Conservation (phyloP, 2,888 invertebrate species). For the Callyntrura guangdongensis region DNA sequence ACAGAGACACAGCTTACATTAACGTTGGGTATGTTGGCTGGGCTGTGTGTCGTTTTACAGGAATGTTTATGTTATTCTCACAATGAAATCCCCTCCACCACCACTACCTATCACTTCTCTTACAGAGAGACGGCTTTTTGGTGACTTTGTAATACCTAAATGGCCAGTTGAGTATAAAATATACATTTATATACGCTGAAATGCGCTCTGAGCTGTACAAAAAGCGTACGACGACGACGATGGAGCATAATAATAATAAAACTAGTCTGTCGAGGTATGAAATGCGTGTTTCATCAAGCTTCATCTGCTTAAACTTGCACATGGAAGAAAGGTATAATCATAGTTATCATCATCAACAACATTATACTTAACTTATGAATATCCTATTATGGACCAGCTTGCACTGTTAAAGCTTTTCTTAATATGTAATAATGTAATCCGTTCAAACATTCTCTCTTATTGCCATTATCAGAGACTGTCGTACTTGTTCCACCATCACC, state of each 20-base stretch:
- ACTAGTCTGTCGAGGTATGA: slow-evolving; percentile 32
- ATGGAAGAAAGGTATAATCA: slow-evolving; percentile 59
- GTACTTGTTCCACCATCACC: slow-evolving; percentile 20
- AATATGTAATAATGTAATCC: slow-evolving; percentile 53
- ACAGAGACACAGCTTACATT: slow-evolving; percentile 15
- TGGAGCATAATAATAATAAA: slow-evolving; percentile 39
- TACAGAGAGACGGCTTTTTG: no score
- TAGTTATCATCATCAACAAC: slow-evolving; percentile 38
- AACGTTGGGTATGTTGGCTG: neutral
- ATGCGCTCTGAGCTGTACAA: no score
- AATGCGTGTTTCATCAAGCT: slow-evolving; percentile 59
- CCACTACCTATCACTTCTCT: no score
- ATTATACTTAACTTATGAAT: slow-evolving; percentile 72
- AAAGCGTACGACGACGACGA: no score
- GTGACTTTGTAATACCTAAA: no score
- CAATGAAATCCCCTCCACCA: slow-evolving; percentile 9
- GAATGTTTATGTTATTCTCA: slow-evolving; percentile 19
- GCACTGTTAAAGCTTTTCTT: slow-evolving; percentile 51
- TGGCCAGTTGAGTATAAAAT: no score
- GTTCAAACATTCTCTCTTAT: slow-evolving; percentile 16
- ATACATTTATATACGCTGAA: no score
- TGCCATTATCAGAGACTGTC: no score
- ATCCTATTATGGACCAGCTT: slow-evolving; percentile 68
- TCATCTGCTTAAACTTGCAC: slow-evolving; percentile 47
- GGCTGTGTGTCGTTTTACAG: neutral